phyloP scores from a whole-genome alignment of 2,888 invertebrate genomes.

The Limenitis camilla region DNA sequence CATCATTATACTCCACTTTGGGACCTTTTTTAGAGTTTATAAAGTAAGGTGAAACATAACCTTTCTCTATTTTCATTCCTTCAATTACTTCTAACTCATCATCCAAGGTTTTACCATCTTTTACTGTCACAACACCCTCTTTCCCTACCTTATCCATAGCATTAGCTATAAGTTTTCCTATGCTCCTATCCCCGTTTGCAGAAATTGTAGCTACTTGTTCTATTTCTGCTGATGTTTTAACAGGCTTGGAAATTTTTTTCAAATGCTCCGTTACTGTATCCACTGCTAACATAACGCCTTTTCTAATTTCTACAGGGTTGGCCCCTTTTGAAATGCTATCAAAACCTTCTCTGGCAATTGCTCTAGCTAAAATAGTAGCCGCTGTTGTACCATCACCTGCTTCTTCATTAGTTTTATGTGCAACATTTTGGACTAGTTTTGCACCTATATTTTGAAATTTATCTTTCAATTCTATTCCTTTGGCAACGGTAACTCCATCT shows the following conservation, averaged over 20 bases:
- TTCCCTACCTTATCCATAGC: constrained; percentile 98
- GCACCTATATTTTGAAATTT: constrained; percentile 99
- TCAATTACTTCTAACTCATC: constrained; percentile 97
- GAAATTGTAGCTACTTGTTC: constrained; percentile 99
- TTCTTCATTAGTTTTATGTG: constrained; percentile 99
- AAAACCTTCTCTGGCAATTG: constrained; percentile 99
- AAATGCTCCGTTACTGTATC: constrained; percentile 89
- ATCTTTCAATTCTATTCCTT: constrained; percentile 96
- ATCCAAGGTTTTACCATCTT: constrained; percentile 96
- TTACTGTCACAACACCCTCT: constrained; percentile 98
- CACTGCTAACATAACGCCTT: constrained; percentile 94
- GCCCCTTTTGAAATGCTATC: constrained; percentile 97
- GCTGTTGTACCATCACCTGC: constrained; percentile 99
- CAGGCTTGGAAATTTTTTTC: constrained; percentile 89
- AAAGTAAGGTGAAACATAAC: constrained; percentile 99
- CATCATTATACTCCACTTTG: constrained; percentile 97
- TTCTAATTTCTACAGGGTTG: constrained; percentile 95
- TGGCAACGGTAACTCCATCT: constrained; percentile 99
- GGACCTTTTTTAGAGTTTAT: constrained; percentile 98
- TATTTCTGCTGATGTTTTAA: constrained; percentile 97
- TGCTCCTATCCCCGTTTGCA: constrained; percentile 93
- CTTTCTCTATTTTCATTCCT: constrained; percentile 99
- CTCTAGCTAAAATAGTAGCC: constrained; percentile 96
- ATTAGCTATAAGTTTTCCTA: constrained; percentile 94
- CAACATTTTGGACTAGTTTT: constrained; percentile 97